Percentiles rank a stretch among this genome's conserved stretches.
These are phyloP conservation scores for Dendrocopos noguchii DNA, from an alignment of 2,113 vertebrate genomes.

Conservation along the genomic window DNA sequence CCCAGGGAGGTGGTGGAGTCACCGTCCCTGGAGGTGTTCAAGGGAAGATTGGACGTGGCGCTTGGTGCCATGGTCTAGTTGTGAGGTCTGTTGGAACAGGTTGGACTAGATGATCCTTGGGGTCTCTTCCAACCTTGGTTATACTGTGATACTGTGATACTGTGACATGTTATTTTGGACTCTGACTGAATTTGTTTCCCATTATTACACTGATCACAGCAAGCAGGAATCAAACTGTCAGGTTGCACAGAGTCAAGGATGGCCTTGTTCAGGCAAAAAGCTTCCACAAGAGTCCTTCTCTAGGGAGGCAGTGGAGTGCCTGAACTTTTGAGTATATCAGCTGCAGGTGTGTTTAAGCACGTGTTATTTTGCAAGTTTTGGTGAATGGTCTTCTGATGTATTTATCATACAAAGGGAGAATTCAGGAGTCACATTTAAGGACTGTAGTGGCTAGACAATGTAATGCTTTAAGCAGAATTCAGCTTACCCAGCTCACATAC, in stretches of 20 bases:
- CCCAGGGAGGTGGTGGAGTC: no score
- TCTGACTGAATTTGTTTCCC: background rate
- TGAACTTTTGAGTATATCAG: background rate
- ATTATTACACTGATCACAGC: background rate
- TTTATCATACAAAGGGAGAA: background rate
- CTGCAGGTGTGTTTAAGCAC: background rate
- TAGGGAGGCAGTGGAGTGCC: background rate
- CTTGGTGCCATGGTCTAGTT: no score
- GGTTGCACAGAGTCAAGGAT: background rate
- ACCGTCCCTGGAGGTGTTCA: no score
- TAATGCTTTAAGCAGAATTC: background rate
- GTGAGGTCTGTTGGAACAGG: no score
- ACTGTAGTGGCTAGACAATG: fast-evolving
- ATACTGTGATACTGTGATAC: no score
- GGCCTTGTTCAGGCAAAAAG: background rate
- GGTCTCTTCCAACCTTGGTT: no score
- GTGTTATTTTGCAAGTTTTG: background rate
- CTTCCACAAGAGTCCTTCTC: background rate
- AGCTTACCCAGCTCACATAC: background rate
- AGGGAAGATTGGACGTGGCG: no score
- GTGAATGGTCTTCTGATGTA: background rate
- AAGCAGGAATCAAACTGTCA: background rate
- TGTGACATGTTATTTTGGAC: background rate
- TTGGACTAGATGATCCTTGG: no score
- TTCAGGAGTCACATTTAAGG: background rate